Base-by-base conservation (phyloP, 2,797 vertebrate genomes). In the Coilia nasus region DNA sequence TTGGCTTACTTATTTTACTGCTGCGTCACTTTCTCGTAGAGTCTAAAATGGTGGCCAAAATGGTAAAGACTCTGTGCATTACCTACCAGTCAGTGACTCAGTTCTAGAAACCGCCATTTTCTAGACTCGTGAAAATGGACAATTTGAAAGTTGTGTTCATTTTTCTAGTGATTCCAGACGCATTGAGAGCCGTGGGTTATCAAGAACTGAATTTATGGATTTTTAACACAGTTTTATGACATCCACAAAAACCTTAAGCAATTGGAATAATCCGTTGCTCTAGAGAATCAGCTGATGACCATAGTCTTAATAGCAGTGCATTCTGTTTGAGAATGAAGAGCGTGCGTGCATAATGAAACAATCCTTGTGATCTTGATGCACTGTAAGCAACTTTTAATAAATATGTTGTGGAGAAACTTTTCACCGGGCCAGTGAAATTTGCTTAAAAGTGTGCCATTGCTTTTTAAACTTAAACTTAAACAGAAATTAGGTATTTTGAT, bases 31-130 rank as follows among this genome's bases (percentile, higher is more conserved):
- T 54, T 91, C 91, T 90, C 59, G 83, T 46, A 21, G 83, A 83
- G 83, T 59, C 82, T 89, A 91, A 93, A 90, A 93, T 92, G 91
- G 91, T 2, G 86, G 90, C 82, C 64, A n/a, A 86, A 86, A 88
- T 41, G 31, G 71, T 44, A 78, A 78, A 78, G 35, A 35, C 3
- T 78, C 71, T 78, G 17, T 17, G 14, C 35, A 31, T 78, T 78
- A 78, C 19, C 21, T 17, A 17, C 31, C 35, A 41, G 35, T 6
- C 71, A 21, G 71, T 78, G 71, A 78, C 35, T 17, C 17, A 78
- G 35, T 21, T 41, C 17, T 44, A 10, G 9, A 78, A 78, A 78
- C 31, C 6, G 17, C 0, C 31, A 21, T 78, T 78, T 78, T 17
- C 35, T 44, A 54, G 31, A 2, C 35, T 41, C 31, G 0, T 0